Base-by-base conservation (phyloP, 2,113 vertebrate genomes). In the Elanoides forficatus region DNA sequence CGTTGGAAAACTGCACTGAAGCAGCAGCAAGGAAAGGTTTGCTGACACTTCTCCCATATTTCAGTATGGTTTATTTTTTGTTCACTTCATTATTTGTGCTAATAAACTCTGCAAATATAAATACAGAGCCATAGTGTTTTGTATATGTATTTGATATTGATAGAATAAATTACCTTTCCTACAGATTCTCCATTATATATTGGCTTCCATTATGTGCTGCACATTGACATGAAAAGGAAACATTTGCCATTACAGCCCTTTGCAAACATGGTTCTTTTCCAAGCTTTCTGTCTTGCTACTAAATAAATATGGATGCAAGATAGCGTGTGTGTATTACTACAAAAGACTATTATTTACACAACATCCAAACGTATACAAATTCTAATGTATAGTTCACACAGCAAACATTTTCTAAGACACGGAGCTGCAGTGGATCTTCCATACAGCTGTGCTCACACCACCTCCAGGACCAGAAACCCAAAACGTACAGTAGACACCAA, bases 231-330 rank as follows among this genome's bases (percentile, higher is more conserved):
- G 7, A 55, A 56, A 92, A 71, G 65, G 42, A 86, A 93, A 90
- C 10, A 2, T 85, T 87, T 93, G 79, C 72, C 50, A 47, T 67
- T 55, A 55, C 72, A 78, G 59, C 55, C 88, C 80, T 96, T 62
- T 86, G 95, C 89, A 95, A 97, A 91, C 58, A 85, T 4, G 26
- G 58, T 32, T 93, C 78, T 66, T 47, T 87, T 85, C 81, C 93
- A 95, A 81, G 60, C 29, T 76, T 88, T 86, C 20, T 0, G 1
- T 74, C 55, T 73, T 90, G 86, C 58, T 78, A 32, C 86, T 90
- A 75, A 95, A 85, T 85, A 95, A 95, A 97, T 80, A 91, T n/a
- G 40, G 43, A 38, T 53, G 50, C 63, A 76, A 95, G 89, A 93
- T 63, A 81, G 63, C 0, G 10, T 38, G 43, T 36, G 32, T 38